Evolutionary conservation across 2,113 vertebrate species (phyloP), one percentile per base, ranked within the genome.

Genomic region (Macquaria ambigua): DNA sequence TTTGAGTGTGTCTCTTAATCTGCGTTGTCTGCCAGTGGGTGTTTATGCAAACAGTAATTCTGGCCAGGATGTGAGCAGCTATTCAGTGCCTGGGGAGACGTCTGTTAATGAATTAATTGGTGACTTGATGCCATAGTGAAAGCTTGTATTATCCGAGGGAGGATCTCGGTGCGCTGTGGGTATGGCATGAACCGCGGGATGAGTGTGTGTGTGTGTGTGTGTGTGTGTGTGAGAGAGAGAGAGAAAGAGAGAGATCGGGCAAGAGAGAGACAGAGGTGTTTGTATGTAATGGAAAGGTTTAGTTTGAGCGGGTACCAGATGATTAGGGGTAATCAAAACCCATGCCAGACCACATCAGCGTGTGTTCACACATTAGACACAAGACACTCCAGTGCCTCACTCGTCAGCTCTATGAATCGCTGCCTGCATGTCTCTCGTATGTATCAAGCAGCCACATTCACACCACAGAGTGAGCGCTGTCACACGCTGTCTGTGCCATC

Each of bases 31-130:
- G 81, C 87, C 86, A 83, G 80, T 41, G 56, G 20, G 66, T 90
- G 85, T 92, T 88, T 89, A 86, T 23, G 53, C 81, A 84, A 86
- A 87, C 88, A 79, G 67, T 77, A 78, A 80, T 86, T 89, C 86
- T 84, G 83, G 79, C 82, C 77, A 62, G 64, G 75, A 88, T 73
- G 81, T 66, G 84, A 85, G 82, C 79, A 81, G 78, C 73, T 83
- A 77, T 77, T 86, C 81, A 84, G 77, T 23, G 84, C 92, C 87
- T 63, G 28, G 74, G 86, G 92, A 83, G 63, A 87, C 76, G n/a
- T 85, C 86, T 87, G 84, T 88, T 93, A 94, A 93, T 93, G 69
- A 93, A 94, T 93, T 92, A 93, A 94, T 91, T 92, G 87, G 71
- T 66, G 87, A 80, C 83, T 91, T 85, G 89, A 89, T 90, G 85